These are phyloP conservation scores for Ianthella basta DNA, from an alignment of 37 sponge, comb jelly and placozoan species.

Conservation along the genomic window DNA sequence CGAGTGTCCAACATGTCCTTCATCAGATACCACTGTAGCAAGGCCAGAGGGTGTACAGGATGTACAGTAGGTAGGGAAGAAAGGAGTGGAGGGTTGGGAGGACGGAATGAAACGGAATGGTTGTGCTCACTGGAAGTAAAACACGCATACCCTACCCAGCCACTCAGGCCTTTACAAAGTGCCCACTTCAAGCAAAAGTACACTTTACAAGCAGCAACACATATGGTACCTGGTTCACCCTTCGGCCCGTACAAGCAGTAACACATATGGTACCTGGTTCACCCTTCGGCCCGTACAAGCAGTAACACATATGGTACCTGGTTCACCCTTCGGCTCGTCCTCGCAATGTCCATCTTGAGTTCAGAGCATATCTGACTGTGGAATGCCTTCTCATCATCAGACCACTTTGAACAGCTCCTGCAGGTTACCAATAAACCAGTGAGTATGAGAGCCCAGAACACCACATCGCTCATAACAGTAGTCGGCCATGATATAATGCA, in stretches of 20 bases:
- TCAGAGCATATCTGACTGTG: background rate
- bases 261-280: too few relatives aligned
- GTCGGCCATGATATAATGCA: background rate
- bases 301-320: too few relatives aligned
- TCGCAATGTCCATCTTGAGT: background rate
- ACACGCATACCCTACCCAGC: too few relatives aligned
- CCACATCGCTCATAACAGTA: too few relatives aligned
- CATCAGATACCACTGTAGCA: slow-evolving; percentile 60
- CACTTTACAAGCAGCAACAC: too few relatives aligned
- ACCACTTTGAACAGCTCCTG: slow-evolving; percentile 11
- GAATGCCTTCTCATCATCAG: background rate
- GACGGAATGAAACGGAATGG: background rate
- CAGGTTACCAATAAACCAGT: background rate
- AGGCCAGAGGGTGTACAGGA: too few relatives aligned
- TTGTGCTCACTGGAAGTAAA: too few relatives aligned
- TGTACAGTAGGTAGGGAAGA: background rate
- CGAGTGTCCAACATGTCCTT: slow-evolving; percentile 72
- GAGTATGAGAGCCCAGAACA: background rate
- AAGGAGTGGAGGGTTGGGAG: background rate
- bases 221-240: too few relatives aligned
- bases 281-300: too few relatives aligned
- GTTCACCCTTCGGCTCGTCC: slow-evolving; percentile 13
- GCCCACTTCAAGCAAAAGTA: too few relatives aligned
- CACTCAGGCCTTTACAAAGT: too few relatives aligned
- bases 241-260: too few relatives aligned